phyloP scores from a whole-genome alignment of 1,140 invertebrate genomes.

The Diorhabda elongata region DNA sequence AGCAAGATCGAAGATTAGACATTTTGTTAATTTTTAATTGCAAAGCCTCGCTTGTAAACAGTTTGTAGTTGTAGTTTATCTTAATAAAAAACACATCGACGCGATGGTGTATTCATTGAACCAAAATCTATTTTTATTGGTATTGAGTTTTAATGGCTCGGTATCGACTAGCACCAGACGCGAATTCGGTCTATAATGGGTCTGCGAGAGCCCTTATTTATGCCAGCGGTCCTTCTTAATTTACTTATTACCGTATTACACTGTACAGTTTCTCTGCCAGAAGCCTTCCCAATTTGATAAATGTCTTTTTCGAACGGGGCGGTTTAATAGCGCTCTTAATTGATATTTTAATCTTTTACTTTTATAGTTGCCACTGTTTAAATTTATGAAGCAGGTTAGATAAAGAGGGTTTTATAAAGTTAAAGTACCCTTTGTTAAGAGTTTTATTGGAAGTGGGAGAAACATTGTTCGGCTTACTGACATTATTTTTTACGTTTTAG shows the following conservation, averaged over 20 bases:
- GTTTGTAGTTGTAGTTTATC: neutral
- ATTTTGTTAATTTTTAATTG: too few relatives aligned
- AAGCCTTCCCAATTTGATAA: constrained; percentile 18
- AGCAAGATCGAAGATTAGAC: too few relatives aligned
- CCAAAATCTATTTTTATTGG: constrained; percentile 26
- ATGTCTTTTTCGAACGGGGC: constrained; percentile 6
- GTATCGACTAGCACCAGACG: constrained; percentile 29
- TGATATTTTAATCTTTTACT: constrained; percentile 15
- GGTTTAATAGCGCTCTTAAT: constrained; percentile 10
- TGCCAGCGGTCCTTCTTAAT: constrained; percentile 27
- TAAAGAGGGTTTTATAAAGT: neutral
- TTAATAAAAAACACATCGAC: constrained; percentile 3
- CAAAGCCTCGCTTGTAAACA: too few relatives aligned
- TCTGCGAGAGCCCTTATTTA: constrained; percentile 28
- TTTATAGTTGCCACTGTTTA: neutral
- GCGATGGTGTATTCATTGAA: neutral
- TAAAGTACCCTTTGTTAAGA: neutral
- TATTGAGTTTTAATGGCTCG: constrained; percentile 27
- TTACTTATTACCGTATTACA: constrained; percentile 29
- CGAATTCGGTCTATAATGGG: constrained; percentile 25
- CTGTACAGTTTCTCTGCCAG: constrained; percentile 23
- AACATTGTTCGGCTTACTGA: too few relatives aligned
- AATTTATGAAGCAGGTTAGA: neutral
- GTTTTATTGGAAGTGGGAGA: neutral
- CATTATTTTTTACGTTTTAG: too few relatives aligned